Evolutionary conservation across 2,888 invertebrate genomes (phyloP), one percentile per base, ranked within the genome.

Genomic region (Steinernema carpocapsae): DNA sequence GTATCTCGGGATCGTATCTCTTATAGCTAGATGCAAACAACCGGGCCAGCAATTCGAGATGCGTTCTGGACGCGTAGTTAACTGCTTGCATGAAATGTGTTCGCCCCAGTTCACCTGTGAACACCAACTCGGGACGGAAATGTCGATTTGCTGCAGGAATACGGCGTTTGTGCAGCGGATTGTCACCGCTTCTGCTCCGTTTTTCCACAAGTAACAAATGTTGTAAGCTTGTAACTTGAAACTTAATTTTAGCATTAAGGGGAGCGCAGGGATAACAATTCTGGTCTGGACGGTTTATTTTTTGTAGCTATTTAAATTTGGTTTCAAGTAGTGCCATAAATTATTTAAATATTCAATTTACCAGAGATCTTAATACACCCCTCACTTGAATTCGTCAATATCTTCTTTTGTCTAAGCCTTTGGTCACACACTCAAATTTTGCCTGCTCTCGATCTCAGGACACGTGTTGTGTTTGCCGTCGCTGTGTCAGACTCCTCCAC

Each of bases 391-490:
- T 1, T 29, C 26, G 2, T 22, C 22, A 3, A 24, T 19, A 4
- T 64, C 64, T 22, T 64, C 32, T 14, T 37, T 37, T 6, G 10
- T 37, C 10, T 64, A 32, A 37, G 29, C 64, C 32, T 19, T 29
- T 64, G 14, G 37, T 14, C 64, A 29, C 64, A 64, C 64, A 64
- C 29, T 12, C 32, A 26, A 32, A 14, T 32, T 32, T 64, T 64
- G 32, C 64, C n/a, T 64, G 6, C 64, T 14, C 17, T 26, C 64
- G 32, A 26, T 64, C 64, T 29, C 14, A 22, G 32, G 64, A 37
- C 64, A 64, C 64, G 64, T 64, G 52, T 64, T 64, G 17, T 64
- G 17, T 64, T 64, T 64, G 64, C 64, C 14, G 7, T 24, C 10
- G 64, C 12, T 26, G 64, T 12, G 64, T 64, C 64, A 64, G 64